Base-by-base conservation (phyloP, 2,888 invertebrate genomes). In the Steinernema carpocapsae region DNA sequence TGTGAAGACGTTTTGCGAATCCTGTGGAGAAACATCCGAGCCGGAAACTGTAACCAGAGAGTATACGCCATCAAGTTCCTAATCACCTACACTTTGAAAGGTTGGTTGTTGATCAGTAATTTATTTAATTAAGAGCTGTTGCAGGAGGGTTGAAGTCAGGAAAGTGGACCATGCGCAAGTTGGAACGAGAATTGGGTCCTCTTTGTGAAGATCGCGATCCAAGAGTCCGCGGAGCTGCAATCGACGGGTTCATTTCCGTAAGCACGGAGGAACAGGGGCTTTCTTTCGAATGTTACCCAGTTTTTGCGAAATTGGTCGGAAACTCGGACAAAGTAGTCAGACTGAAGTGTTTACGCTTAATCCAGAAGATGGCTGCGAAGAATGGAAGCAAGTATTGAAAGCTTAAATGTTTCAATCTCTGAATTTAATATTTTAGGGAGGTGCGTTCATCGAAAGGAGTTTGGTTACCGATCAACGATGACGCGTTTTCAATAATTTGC, bases 401-500 rank as follows among this genome's bases (percentile, higher is more conserved):
- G 6, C 22, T 19, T 56, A 6, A n/a, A 26, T 10, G 22, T 29
- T 24, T 19, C 26, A 75, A 46, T 42, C 42, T 72, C 17, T 32
- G 56, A 10, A 45, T 70, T 24, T 29, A 24, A 17, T 37, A n/a
- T 70, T 77, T 78, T 22, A 78, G 78, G 24, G 48, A 73, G 19
- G 72, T 79, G 6, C 56, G 24, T 2, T 56, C 72, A 12, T 19
- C 46, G 12, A 75, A 73, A 70, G 74, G 73, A 17, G 75, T 79
- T 43, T 26, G 70, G 7, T 91, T 96, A 81, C 91, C 95, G 0
- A 90, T 97, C 82, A 92, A 94, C 42, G 97, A 99, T 88, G 95
- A 97, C 87, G 96, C 96, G 0, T 99, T 99, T 90, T 94, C 94
- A 19, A 93, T 94, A 88, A 93, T 97, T 24, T 97, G 97, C 87